These are phyloP conservation scores for Cliona cf. orientalis DNA, from an alignment of 37 sponge, comb jelly and placozoan genomes.

Conservation along the genomic window DNA sequence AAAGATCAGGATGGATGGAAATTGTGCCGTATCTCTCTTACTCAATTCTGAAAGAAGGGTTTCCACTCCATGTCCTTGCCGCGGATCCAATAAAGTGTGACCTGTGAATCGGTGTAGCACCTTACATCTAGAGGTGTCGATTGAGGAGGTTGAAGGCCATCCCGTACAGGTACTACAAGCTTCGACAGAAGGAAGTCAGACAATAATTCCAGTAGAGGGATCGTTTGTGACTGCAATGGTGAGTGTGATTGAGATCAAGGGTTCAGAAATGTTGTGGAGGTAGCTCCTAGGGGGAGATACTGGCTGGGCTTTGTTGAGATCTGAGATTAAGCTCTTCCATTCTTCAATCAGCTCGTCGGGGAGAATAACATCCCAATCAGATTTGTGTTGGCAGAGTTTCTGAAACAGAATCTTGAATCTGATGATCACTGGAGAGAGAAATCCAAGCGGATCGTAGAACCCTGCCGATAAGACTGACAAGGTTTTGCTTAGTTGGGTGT, in stretches of 20 bases:
- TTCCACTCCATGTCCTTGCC: constrained; percentile 53
- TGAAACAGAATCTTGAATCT: constrained; percentile 60
- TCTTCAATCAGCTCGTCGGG: constrained; percentile 11
- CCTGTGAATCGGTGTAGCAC: constrained; percentile 63
- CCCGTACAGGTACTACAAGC: constrained; percentile 14
- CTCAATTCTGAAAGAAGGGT: constrained; percentile 45
- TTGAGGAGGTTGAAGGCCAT: constrained; percentile 11
- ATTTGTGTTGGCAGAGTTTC: constrained; percentile 35
- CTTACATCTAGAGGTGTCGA: not conserved
- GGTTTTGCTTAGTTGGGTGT: constrained; percentile 45
- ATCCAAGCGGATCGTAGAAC: constrained; percentile 67
- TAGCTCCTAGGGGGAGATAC: constrained; percentile 48
- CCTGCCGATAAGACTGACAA: constrained; percentile 36
- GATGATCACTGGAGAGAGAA: constrained; percentile 51
- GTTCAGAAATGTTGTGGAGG: not conserved
- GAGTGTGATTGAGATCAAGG: constrained; percentile 23
- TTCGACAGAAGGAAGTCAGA: constrained; percentile 50
- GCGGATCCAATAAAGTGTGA: constrained; percentile 56
- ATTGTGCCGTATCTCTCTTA: constrained; percentile 16
- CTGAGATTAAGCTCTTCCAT: constrained; percentile 44
- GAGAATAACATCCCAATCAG: constrained; percentile 57
- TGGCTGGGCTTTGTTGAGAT: constrained; percentile 6
- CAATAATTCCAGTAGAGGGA: constrained; percentile 56
- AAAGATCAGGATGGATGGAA: constrained; percentile 41
- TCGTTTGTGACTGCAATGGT: constrained; percentile 42